Percentiles rank a stretch among this genome's conserved stretches.
phyloP scores from a whole-genome alignment of 2,888 invertebrate genomes.

The Sminthurides aquaticus region DNA sequence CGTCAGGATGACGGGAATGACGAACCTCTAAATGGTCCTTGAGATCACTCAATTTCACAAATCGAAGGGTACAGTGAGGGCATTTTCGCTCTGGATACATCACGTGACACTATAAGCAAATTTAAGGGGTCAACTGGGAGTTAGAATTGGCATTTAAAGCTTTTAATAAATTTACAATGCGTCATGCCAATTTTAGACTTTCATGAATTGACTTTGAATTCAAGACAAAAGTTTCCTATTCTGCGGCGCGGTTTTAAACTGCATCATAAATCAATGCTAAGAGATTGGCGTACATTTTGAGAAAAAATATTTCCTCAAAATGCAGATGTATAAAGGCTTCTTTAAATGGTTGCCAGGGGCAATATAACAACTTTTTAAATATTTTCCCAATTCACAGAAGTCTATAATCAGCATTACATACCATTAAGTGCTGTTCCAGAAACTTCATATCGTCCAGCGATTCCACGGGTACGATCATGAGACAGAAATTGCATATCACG shows the following conservation, averaged over 20 bases:
- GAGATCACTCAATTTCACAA: not conserved
- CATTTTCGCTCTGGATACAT: not conserved
- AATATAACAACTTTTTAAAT: not conserved
- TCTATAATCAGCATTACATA: not conserved
- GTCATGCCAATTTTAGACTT: no score
- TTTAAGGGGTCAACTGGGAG: not conserved
- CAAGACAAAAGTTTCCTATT: no score
- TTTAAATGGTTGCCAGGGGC: no score
- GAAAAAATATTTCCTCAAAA: no score
- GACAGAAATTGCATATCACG: slow-evolving; percentile 20
- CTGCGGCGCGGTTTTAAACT: no score
- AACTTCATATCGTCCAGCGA: slow-evolving; percentile 14
- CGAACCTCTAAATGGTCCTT: slow-evolving; percentile 4
- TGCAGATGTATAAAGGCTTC: no score
- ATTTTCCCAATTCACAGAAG: no score
- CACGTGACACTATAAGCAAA: slow-evolving; percentile 19
- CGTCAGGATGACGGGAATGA: slow-evolving; percentile 14
- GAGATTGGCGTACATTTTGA: no score
- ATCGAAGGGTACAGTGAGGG: slow-evolving; percentile 7
- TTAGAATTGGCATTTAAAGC: not conserved
- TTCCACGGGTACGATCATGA: slow-evolving; percentile 13
- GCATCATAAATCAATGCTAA: no score
- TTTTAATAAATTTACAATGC: no score
- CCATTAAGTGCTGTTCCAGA: slow-evolving; percentile 12
- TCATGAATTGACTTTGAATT: no score